Evolutionary conservation across 64 coral and sea anemone genomes (phyloP).

Genomic region (Porites lutea): DNA sequence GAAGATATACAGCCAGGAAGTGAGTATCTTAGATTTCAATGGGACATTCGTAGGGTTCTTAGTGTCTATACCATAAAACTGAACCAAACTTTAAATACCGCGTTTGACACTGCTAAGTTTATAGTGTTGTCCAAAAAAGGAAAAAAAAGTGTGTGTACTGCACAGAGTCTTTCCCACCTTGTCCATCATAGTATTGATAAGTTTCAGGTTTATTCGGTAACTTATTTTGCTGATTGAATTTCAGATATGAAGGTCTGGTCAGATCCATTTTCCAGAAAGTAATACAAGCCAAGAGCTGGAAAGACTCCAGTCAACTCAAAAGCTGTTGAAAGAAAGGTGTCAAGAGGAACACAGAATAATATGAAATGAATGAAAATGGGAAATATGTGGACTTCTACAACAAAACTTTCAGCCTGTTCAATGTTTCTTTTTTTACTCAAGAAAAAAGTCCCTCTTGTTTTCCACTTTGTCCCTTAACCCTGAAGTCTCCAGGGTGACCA

Average conservation of each 20-base stretch:
- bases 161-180: neutral
- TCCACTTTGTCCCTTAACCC: too few relatives aligned
- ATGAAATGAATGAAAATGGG: neutral
- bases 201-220: neutral
- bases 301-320: neutral
- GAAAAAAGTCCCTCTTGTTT: neutral
- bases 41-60: too few relatives aligned
- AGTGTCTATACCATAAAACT: too few relatives aligned
- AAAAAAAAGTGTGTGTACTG: neutral
- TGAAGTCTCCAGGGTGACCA: too few relatives aligned
- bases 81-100: too few relatives aligned
- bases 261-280: conserved; percentile 82
- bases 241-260: conserved; percentile 94
- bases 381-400: neutral
- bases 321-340: neutral
- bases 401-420: too few relatives aligned
- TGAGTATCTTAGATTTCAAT: conserved; percentile 16
- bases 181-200: neutral
- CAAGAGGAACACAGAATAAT: neutral
- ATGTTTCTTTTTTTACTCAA: neutral
- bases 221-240: neutral
- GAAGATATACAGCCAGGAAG: conserved; percentile 98
- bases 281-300: neutral
- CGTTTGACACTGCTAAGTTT: too few relatives aligned
- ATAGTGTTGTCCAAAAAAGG: too few relatives aligned